phyloP scores from a whole-genome alignment of 2,113 vertebrate species.

The Notechis scutatus region DNA sequence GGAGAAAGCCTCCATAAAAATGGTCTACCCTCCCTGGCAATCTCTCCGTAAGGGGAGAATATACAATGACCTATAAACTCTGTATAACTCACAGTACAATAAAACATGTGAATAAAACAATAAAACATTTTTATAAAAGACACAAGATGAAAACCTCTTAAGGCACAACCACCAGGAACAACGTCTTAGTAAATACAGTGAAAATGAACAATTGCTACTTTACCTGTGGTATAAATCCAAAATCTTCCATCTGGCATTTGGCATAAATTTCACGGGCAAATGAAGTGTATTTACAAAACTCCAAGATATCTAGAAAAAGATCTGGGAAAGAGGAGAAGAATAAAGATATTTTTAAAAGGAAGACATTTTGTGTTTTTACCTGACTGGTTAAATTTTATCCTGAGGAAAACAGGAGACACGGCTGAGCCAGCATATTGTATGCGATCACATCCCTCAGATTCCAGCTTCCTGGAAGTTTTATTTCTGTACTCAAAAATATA shows the following conservation, averaged over 20 bases:
- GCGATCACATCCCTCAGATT: not conserved
- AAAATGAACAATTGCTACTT: not conserved
- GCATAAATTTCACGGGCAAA: conserved; percentile 84
- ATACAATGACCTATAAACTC: too few relatives aligned
- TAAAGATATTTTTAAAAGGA: not conserved
- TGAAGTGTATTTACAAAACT: conserved; percentile 88
- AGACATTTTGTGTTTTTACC: not conserved
- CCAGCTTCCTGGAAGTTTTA: not conserved
- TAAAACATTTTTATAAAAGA: not conserved
- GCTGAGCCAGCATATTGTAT: not conserved
- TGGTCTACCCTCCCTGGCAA: too few relatives aligned
- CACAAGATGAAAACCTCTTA: not conserved
- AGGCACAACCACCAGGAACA: not conserved
- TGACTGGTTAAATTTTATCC: not conserved
- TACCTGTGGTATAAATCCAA: conserved; percentile 84
- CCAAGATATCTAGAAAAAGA: conserved; percentile 85
- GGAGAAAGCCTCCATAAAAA: too few relatives aligned
- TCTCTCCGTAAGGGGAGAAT: too few relatives aligned
- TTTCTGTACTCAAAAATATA: not conserved
- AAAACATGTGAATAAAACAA: too few relatives aligned
- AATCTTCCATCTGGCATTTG: conserved; percentile 91
- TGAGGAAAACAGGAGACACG: not conserved
- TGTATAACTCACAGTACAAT: too few relatives aligned
- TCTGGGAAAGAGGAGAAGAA: conserved; percentile 67
- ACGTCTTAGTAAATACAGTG: not conserved